These are phyloP conservation scores for Drosophila suzukii DNA, from an alignment of 1,140 invertebrate species.

Conservation along the genomic window DNA sequence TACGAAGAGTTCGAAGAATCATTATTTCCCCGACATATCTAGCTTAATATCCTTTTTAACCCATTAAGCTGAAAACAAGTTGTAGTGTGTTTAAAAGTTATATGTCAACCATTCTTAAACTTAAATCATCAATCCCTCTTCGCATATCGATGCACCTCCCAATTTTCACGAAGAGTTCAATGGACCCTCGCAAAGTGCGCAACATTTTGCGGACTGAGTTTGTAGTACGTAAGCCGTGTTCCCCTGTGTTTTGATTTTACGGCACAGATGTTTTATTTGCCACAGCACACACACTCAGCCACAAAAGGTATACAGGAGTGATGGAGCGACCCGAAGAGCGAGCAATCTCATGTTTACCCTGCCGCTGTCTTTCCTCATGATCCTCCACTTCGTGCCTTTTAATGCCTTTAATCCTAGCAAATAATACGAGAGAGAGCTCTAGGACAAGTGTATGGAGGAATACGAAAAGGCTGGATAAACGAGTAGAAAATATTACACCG, in stretches of 20 bases:
- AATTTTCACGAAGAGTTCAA: not conserved
- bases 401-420: constrained; percentile 82
- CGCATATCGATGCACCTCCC: too few species aligned
- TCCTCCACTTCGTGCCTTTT: constrained; percentile 68
- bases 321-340: constrained; percentile 4
- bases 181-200: constrained; percentile 28
- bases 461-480: constrained; percentile 22
- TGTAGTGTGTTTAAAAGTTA: not conserved
- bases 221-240: constrained; percentile 43
- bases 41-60: too few species aligned
- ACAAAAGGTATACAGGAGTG: constrained; percentile 8
- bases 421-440: constrained; percentile 61
- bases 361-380: constrained; percentile 27
- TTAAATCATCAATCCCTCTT: not conserved
- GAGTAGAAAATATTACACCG: constrained; percentile 7
- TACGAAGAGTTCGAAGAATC: too few species aligned
- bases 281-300: constrained; percentile 24
- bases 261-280: constrained; percentile 79
- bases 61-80: too few species aligned
- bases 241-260: constrained; percentile 75
- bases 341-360: constrained; percentile 58
- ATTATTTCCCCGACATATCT: too few species aligned
- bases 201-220: constrained; percentile 53
- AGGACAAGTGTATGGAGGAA: constrained; percentile 66
- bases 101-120: not conserved